phyloP scores from a whole-genome alignment of 2,888 invertebrate genomes.

The Drosophila borborema region DNA sequence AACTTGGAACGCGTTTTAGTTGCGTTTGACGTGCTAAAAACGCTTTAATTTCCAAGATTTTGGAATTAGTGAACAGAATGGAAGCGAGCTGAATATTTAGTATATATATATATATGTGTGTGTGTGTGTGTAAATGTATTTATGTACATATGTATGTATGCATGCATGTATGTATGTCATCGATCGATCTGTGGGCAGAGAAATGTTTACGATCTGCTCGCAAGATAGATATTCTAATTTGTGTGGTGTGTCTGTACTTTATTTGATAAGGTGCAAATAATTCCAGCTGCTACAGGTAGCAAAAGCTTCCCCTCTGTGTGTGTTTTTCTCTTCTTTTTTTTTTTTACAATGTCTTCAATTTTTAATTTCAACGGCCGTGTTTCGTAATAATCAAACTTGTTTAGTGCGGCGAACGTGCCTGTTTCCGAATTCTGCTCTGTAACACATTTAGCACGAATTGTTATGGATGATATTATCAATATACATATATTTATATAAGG shows the following conservation, averaged over 20 bases:
- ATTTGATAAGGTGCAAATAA: slow-evolving; percentile 79
- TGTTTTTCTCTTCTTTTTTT: neutral
- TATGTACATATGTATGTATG: no score
- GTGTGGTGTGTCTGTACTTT: slow-evolving; percentile 59
- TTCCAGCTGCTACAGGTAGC: slow-evolving; percentile 39
- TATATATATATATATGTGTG: no score
- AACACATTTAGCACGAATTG: slow-evolving; percentile 60
- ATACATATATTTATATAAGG: slow-evolving; percentile 9
- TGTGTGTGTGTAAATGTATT: no score
- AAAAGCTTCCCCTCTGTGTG: neutral
- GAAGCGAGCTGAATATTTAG: slow-evolving; percentile 27
- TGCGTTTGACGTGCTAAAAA: slow-evolving; percentile 68
- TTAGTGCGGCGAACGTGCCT: slow-evolving; percentile 74
- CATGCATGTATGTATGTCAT: neutral
- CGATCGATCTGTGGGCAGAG: slow-evolving; percentile 14
- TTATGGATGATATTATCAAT: slow-evolving; percentile 37
- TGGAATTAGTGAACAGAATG: slow-evolving; percentile 29
- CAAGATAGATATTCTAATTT: slow-evolving; percentile 75
- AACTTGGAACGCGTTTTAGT: slow-evolving; percentile 68
- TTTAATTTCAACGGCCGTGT: slow-evolving; percentile 78
- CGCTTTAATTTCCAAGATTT: slow-evolving; percentile 63
- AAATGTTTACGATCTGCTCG: slow-evolving; percentile 19
- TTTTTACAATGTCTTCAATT: slow-evolving; percentile 57
- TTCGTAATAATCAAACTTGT: slow-evolving; percentile 81
- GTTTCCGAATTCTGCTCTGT: slow-evolving; percentile 75